These are phyloP conservation scores for Cryptus viduatorius DNA, from an alignment of 2,888 invertebrate species.

Conservation along the genomic window DNA sequence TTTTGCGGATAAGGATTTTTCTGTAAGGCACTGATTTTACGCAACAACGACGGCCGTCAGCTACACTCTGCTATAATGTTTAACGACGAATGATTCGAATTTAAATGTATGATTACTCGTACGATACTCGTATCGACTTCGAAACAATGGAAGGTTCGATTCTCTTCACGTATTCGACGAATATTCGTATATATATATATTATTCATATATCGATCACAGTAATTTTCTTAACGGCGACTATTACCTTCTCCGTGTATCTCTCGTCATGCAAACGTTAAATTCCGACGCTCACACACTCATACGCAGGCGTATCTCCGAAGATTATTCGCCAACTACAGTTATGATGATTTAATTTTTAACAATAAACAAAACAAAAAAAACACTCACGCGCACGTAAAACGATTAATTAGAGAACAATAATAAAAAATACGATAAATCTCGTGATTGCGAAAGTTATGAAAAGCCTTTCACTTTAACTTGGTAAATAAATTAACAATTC, in stretches of 20 bases:
- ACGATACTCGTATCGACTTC: conserved; percentile 36
- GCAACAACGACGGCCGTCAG: conserved; percentile 63
- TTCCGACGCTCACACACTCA: conserved; percentile 48
- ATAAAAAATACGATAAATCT: conserved; percentile 44
- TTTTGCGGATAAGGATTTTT: conserved; percentile 53
- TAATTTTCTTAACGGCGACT: conserved; percentile 69
- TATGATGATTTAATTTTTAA: conserved; percentile 65
- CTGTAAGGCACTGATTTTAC: conserved; percentile 79
- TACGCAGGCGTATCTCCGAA: conserved; percentile 59
- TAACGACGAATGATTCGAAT: conserved; percentile 41
- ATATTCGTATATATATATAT: conserved; percentile 27
- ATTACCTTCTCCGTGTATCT: conserved; percentile 32
- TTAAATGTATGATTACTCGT: conserved; percentile 16
- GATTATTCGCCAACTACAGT: conserved; percentile 65
- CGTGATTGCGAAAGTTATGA: conserved; percentile 22
- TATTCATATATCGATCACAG: conserved; percentile 64
- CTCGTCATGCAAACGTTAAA: conserved; percentile 52
- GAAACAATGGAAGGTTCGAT: conserved; percentile 41
- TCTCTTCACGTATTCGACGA: conserved; percentile 52
- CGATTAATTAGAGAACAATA: conserved; percentile 33
- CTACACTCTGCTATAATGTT: conserved; percentile 19
- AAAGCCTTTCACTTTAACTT: conserved; percentile 46
- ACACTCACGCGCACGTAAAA: conserved; percentile 47
- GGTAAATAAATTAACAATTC: conserved; percentile 60
- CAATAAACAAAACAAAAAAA: conserved; percentile 51